Percentiles rank a stretch among this genome's conserved stretches.
Conservation (phyloP, 1,140 invertebrate species). For the Aphidius gifuensis region DNA sequence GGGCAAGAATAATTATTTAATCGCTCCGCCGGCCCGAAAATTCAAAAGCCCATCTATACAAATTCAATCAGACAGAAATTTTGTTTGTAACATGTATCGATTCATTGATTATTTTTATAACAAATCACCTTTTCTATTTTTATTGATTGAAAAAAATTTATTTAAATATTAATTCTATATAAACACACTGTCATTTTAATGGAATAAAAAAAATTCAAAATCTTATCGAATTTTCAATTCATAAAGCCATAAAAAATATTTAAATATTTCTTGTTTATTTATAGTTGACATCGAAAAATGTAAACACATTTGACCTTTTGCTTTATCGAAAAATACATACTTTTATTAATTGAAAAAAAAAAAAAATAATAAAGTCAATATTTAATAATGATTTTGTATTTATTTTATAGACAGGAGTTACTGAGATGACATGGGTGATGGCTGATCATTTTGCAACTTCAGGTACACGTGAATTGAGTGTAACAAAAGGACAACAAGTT, state of each 20-base stretch:
- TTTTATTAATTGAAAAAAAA: too few species aligned
- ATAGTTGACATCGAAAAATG: too few species aligned
- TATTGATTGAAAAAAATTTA: too few species aligned
- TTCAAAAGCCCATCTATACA: conserved; percentile 40
- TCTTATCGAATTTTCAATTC: background rate
- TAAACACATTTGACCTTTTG: too few species aligned
- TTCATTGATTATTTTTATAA: conserved; percentile 11
- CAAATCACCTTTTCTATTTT: too few species aligned
- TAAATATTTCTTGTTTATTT: background rate
- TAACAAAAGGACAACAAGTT: conserved; percentile 86
- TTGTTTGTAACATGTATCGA: background rate
- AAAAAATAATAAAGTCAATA: background rate
- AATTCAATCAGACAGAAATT: background rate
- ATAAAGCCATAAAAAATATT: background rate
- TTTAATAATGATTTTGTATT: conserved; percentile 23
- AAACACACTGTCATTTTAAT: too few species aligned
- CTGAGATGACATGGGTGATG: conserved; percentile 85
- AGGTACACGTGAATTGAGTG: conserved; percentile 70
- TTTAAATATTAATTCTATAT: too few species aligned
- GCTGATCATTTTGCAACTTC: conserved; percentile 72
- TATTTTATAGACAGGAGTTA: conserved; percentile 61
- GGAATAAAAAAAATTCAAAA: background rate
- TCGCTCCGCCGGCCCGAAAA: conserved; percentile 48
- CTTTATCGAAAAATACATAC: too few species aligned
- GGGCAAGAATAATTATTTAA: conserved; percentile 40